Evolutionary conservation across 2,113 vertebrate genomes (phyloP).

Genomic region (Mirza zaza): DNA sequence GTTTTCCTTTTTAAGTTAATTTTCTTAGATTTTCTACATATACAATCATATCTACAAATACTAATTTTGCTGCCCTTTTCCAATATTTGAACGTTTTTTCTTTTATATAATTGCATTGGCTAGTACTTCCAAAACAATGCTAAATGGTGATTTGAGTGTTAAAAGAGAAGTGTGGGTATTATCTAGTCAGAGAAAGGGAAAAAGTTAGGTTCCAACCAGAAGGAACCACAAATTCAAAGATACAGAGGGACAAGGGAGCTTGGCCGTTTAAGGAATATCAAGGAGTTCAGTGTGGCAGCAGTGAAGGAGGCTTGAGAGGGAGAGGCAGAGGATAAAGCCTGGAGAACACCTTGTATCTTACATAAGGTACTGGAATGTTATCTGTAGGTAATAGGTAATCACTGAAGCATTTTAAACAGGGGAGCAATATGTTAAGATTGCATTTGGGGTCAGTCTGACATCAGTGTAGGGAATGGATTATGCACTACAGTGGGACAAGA

Average conservation of each 20-base stretch:
- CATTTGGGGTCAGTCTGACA: neutral
- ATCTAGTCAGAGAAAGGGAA: neutral
- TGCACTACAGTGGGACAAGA: neutral
- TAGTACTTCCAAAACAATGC: neutral
- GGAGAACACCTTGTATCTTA: neutral
- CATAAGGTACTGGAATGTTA: neutral
- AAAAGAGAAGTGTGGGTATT: neutral
- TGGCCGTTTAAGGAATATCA: neutral
- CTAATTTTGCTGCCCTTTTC: neutral
- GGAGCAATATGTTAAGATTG: neutral
- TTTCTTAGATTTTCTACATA: constrained; percentile 9
- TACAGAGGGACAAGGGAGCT: neutral
- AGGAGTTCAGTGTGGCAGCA: neutral
- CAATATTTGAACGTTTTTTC: neutral
- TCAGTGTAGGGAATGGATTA: neutral
- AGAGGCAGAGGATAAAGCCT: neutral
- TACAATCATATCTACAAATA: neutral
- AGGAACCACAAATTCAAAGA: neutral
- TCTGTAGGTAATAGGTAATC: no score
- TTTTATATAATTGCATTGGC: neutral
- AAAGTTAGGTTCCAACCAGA: neutral
- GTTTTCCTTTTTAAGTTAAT: neutral
- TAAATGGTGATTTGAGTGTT: neutral
- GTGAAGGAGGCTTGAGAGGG: neutral
- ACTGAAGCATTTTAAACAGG: neutral